A percentile compares a stretch with the other conserved stretches of the same genome.
phyloP scores from a whole-genome alignment of 2,113 vertebrate species.

The Marmota monax region DNA sequence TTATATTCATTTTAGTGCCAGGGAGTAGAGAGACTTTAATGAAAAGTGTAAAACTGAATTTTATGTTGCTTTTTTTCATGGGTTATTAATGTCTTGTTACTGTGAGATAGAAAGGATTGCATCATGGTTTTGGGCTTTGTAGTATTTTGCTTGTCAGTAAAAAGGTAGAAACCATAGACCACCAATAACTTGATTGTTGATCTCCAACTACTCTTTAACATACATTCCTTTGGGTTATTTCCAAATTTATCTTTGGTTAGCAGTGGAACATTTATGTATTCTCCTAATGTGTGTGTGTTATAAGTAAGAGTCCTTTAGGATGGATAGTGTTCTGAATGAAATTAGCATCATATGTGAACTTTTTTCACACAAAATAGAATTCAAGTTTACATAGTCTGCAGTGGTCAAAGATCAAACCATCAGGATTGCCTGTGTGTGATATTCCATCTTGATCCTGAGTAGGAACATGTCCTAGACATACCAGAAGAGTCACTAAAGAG shows the following conservation, averaged over 20 bases:
- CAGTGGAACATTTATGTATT: slow-evolving; percentile 53
- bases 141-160: slow-evolving; percentile 86
- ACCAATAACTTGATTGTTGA: slow-evolving; percentile 83
- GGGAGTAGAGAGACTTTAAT: slow-evolving; percentile 57
- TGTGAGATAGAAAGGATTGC: slow-evolving; percentile 82
- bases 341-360: slow-evolving; percentile 32
- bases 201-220: slow-evolving; percentile 77
- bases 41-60: slow-evolving; percentile 81
- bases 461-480: neutral
- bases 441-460: neutral
- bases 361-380: slow-evolving; percentile 67
- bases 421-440: neutral
- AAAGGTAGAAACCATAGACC: slow-evolving; percentile 80
- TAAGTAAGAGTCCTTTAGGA: slow-evolving; percentile 38
- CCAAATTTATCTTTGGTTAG: slow-evolving; percentile 68
- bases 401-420: slow-evolving; percentile 45
- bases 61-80: slow-evolving; percentile 91
- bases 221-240: slow-evolving; percentile 79
- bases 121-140: slow-evolving; percentile 85
- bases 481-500: neutral
- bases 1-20: slow-evolving; percentile 71
- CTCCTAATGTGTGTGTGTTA: neutral
- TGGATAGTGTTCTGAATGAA: slow-evolving; percentile 59
- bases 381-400: slow-evolving; percentile 47
- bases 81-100: slow-evolving; percentile 89